Percentiles rank a stretch among this genome's conserved stretches.
These are phyloP conservation scores for Nasonovia ribisnigri DNA, from an alignment of 2,888 invertebrate genomes.

Conservation along the genomic window DNA sequence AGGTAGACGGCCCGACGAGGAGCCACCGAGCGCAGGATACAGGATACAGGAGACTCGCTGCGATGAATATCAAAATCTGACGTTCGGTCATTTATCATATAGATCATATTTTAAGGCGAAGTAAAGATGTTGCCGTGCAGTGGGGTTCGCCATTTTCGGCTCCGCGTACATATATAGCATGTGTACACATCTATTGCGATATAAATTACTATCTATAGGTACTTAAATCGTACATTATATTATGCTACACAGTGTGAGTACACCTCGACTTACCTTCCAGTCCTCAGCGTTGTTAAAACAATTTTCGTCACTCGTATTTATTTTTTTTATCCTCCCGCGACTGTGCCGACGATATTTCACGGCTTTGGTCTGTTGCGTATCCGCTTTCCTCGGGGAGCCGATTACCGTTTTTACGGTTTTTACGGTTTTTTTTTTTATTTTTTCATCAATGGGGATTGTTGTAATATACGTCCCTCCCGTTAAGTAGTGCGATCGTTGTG, in stretches of 20 bases:
- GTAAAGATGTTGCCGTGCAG: background rate
- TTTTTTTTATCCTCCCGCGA: background rate
- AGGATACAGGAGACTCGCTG: background rate
- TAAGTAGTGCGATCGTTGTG: background rate
- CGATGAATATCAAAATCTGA: constrained; percentile 12
- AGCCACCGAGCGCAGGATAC: background rate
- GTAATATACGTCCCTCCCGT: background rate
- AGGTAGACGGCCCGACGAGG: background rate
- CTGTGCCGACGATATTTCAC: background rate
- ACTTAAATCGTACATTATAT: background rate
- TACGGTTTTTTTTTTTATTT: too few species aligned
- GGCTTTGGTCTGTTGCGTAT: background rate
- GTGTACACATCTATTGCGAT: background rate
- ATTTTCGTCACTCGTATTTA: background rate
- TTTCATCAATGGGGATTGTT: background rate
- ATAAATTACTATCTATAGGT: background rate
- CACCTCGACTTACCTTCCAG: background rate
- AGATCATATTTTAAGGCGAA: background rate
- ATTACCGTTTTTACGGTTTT: background rate
- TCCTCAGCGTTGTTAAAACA: background rate
- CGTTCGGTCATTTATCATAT: background rate
- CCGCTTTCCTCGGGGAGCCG: background rate
- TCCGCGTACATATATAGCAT: background rate
- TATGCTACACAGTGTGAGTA: background rate
- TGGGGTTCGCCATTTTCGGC: background rate